phyloP scores from a whole-genome alignment of 2,888 invertebrate genomes.

The Lochmaea crataegi region DNA sequence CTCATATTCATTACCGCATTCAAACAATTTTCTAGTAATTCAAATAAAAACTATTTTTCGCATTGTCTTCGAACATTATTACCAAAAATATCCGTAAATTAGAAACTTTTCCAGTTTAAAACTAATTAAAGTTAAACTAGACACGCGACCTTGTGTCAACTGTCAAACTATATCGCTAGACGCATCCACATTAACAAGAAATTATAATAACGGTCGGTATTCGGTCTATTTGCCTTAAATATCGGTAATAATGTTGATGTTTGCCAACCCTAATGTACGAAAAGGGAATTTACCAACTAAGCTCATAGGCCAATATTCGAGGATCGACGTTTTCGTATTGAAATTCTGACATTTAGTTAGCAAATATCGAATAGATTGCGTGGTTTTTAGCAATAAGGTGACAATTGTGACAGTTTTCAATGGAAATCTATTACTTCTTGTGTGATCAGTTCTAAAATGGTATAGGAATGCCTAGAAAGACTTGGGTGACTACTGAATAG shows the following conservation, averaged over 20 bases:
- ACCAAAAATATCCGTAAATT: background rate
- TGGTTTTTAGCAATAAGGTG: too few species aligned
- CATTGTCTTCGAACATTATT: too few species aligned
- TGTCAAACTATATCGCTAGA: background rate
- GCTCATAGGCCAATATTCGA: constrained; percentile 3
- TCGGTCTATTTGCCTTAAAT: constrained; percentile 31
- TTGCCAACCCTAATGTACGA: constrained; percentile 38
- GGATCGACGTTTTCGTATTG: too few species aligned
- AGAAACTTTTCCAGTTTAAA: background rate
- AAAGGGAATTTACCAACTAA: constrained; percentile 24
- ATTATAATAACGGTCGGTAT: constrained; percentile 24
- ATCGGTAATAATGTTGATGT: constrained; percentile 39
- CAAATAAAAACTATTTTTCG: too few species aligned
- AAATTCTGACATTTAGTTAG: too few species aligned
- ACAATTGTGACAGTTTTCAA: background rate
- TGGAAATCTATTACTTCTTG: too few species aligned
- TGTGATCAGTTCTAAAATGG: too few species aligned
- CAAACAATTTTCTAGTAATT: too few species aligned
- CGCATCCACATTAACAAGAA: constrained; percentile 23
- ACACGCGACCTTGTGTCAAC: constrained; percentile 2
- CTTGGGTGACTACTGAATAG: too few species aligned
- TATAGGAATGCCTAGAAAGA: too few species aligned
- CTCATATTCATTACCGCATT: too few species aligned
- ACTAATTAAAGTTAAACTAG: background rate
- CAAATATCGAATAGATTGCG: too few species aligned